Percentiles rank a stretch among this genome's conserved stretches.
Evolutionary conservation across 2,113 vertebrate species (phyloP).

Genomic region (Pseudorectes ferrugineus): DNA sequence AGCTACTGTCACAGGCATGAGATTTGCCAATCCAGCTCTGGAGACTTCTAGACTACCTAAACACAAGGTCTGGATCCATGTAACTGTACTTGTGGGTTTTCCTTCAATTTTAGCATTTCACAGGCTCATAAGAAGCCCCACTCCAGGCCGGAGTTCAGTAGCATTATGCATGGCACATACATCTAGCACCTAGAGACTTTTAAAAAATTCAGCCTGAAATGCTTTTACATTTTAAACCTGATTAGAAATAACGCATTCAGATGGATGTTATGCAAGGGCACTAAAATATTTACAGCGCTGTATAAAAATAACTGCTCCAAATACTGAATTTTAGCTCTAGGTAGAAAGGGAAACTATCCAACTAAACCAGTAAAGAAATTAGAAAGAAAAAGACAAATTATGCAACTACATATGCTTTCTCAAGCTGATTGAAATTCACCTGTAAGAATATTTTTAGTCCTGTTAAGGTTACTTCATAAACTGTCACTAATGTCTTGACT

Average conservation of each 20-base stretch:
- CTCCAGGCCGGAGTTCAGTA: neutral
- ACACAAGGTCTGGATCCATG: neutral
- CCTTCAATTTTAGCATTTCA: neutral
- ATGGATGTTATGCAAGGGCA: constrained; percentile 48
- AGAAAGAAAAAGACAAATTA: neutral
- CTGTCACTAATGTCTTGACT: neutral
- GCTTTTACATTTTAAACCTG: constrained; percentile 45
- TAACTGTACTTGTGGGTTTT: neutral
- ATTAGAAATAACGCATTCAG: constrained; percentile 58
- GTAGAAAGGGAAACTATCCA: neutral
- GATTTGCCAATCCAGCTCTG: neutral
- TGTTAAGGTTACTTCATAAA: neutral
- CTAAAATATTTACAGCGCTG: constrained; percentile 49
- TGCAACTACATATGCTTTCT: neutral
- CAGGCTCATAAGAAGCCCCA: neutral
- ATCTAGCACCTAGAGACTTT: constrained; percentile 28
- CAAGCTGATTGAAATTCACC: neutral
- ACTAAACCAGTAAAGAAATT: neutral
- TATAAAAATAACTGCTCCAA: constrained; percentile 60
- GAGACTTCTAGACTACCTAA: neutral
- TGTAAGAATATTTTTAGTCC: neutral
- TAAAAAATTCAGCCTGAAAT: constrained; percentile 42
- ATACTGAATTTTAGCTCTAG: constrained; percentile 5
- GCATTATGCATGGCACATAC: neutral
- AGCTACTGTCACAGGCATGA: neutral